phyloP scores from a whole-genome alignment of 2,113 vertebrate species.

The Rhizomys pruinosus region DNA sequence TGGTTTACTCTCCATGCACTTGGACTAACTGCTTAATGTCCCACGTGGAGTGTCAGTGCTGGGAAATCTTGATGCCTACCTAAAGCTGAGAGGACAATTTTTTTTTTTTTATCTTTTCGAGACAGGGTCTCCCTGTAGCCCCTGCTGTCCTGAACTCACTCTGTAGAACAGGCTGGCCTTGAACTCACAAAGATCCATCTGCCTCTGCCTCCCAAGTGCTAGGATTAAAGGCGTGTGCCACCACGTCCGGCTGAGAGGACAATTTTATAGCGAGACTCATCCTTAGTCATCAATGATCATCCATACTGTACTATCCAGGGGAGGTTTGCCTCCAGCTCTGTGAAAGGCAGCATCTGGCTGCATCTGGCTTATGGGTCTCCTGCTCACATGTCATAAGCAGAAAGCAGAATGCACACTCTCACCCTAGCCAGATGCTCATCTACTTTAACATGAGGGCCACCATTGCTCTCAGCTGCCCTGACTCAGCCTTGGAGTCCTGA shows the following conservation, averaged over 20 bases:
- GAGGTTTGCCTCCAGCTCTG: background rate
- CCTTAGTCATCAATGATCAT: slow-evolving; percentile 56
- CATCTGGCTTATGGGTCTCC: background rate
- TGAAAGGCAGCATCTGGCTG: background rate
- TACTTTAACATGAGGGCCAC: background rate
- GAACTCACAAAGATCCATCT: no score
- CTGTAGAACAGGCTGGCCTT: no score
- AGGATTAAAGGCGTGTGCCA: no score
- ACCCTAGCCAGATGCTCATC: background rate
- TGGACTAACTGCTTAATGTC: slow-evolving; percentile 80
- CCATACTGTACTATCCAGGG: background rate
- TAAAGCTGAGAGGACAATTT: slow-evolving; percentile 74
- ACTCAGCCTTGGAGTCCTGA: background rate
- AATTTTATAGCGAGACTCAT: slow-evolving; percentile 73
- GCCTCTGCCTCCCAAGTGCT: no score
- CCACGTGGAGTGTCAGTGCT: slow-evolving; percentile 53
- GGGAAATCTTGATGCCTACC: slow-evolving; percentile 69
- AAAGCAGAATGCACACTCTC: background rate
- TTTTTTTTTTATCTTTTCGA: no score
- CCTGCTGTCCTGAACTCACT: no score
- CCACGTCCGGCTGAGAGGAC: slow-evolving; percentile 68
- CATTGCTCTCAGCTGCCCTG: background rate
- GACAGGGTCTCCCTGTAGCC: no score
- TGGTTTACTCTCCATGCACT: slow-evolving; percentile 71
- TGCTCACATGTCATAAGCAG: background rate